These are phyloP conservation scores for Halichondria panicea DNA, from an alignment of 37 sponge, comb jelly and placozoan genomes.

Conservation along the genomic window DNA sequence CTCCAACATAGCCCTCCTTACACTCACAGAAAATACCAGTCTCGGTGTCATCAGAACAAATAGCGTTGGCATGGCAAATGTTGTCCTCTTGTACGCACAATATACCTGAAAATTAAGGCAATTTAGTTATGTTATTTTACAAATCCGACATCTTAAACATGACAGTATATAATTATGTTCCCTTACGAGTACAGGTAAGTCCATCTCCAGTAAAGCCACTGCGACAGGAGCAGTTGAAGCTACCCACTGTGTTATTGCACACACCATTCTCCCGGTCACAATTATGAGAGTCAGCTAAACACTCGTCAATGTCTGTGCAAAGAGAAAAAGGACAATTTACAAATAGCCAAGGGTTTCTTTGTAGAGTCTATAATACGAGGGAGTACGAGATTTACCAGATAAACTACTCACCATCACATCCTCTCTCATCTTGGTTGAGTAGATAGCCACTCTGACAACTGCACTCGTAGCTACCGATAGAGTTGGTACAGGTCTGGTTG, in stretches of 20 bases:
- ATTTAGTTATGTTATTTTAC: no score
- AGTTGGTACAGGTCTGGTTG: constrained; percentile 23
- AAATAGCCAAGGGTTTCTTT: not conserved
- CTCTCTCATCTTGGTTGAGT: constrained; percentile 29
- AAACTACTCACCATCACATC: not conserved
- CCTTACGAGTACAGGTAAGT: constrained; percentile 9
- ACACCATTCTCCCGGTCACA: constrained; percentile 20
- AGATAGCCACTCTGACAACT: constrained; percentile 26
- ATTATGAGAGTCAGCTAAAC: not conserved
- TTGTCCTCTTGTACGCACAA: not conserved
- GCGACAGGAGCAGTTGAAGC: constrained; percentile 23
- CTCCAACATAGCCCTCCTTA: constrained; percentile 33
- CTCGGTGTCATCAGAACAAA: constrained; percentile 16
- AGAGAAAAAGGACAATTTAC: not conserved
- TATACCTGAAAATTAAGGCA: no score
- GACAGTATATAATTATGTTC: no score
- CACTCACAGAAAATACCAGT: constrained; percentile 29
- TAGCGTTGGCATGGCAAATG: constrained; percentile 8
- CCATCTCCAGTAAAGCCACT: constrained; percentile 43
- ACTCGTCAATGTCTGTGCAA: constrained; percentile 31
- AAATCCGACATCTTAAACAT: no score
- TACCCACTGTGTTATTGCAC: constrained; percentile 24
- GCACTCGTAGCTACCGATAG: constrained; percentile 30
- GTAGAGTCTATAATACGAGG: not conserved
- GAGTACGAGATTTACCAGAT: not conserved